A percentile compares a stretch with the other conserved stretches of the same genome.
phyloP scores from a whole-genome alignment of 2,888 invertebrate genomes.

The Orthosia gracilis region DNA sequence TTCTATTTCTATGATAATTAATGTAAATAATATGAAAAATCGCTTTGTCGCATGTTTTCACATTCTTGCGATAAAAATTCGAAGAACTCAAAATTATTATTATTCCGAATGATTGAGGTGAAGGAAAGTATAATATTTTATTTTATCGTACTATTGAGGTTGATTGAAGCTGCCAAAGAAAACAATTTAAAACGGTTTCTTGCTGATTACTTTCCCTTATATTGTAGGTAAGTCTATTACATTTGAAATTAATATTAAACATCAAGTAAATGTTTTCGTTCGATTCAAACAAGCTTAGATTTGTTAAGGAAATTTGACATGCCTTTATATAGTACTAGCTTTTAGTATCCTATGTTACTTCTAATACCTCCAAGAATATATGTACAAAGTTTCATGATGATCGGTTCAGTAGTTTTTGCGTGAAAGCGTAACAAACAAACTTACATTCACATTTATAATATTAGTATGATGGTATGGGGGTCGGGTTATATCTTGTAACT shows the following conservation, averaged over 20 bases:
- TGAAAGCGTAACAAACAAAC: too few species aligned
- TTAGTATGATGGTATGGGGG: too few species aligned
- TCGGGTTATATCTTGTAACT: too few species aligned
- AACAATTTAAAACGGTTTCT: conserved; percentile 37
- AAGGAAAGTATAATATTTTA: conserved; percentile 24
- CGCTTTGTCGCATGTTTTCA: neutral
- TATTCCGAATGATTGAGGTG: neutral
- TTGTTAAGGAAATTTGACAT: too few species aligned
- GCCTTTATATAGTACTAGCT: too few species aligned
- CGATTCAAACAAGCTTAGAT: neutral
- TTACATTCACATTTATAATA: too few species aligned
- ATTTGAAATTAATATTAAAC: neutral
- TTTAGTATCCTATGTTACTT: too few species aligned
- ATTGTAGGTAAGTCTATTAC: conserved; percentile 2
- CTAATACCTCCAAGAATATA: too few species aligned
- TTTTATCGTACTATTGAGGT: neutral
- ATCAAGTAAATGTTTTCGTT: neutral
- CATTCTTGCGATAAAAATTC: too few species aligned
- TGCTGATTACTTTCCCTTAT: conserved; percentile 42
- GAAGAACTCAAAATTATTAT: neutral
- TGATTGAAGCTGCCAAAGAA: conserved; percentile 30
- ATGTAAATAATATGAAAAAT: neutral
- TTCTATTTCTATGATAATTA: too few species aligned
- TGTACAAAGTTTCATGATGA: too few species aligned
- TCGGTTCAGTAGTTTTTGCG: too few species aligned